These are phyloP conservation scores for Diploscapter pachys DNA, from an alignment of 1,140 invertebrate species.

Conservation along the genomic window DNA sequence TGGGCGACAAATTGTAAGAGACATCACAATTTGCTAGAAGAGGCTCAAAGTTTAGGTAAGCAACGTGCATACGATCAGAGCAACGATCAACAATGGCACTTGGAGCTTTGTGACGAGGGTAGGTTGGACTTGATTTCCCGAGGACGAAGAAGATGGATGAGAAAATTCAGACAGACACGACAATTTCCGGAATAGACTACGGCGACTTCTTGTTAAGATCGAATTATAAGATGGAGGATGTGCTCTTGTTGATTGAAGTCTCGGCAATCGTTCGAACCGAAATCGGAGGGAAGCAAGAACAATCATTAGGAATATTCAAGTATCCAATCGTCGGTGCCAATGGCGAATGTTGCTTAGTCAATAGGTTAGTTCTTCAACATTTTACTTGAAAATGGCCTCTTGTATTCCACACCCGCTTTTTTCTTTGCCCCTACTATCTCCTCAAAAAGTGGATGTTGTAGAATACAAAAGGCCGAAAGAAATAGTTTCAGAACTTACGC, in stretches of 20 bases:
- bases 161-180: conserved; percentile 22
- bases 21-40: conserved; percentile 1
- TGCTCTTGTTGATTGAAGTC: conserved; percentile 24
- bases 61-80: conserved; percentile 31
- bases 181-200: conserved; percentile 17
- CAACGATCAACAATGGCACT: conserved; percentile 8
- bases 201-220: conserved; percentile 28
- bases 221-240: conserved; percentile 20
- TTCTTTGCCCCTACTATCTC: neutral
- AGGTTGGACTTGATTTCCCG: neutral
- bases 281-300: conserved; percentile 1
- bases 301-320: conserved; percentile 10
- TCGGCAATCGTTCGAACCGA: conserved; percentile 16
- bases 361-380: conserved; percentile 16
- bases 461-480: neutral
- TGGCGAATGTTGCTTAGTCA: conserved; percentile 10
- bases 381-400: neutral
- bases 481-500: conserved; percentile 10
- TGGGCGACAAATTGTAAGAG: conserved; percentile 25
- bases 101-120: conserved; percentile 26
- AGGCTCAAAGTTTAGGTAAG: conserved; percentile 19
- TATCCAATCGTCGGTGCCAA: conserved; percentile 16
- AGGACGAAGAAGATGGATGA: too few relatives aligned
- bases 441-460: neutral
- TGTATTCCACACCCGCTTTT: too few relatives aligned